Evolutionary conservation across 2,797 vertebrate genomes (phyloP).

Genomic region (Microhierax caerulescens): DNA sequence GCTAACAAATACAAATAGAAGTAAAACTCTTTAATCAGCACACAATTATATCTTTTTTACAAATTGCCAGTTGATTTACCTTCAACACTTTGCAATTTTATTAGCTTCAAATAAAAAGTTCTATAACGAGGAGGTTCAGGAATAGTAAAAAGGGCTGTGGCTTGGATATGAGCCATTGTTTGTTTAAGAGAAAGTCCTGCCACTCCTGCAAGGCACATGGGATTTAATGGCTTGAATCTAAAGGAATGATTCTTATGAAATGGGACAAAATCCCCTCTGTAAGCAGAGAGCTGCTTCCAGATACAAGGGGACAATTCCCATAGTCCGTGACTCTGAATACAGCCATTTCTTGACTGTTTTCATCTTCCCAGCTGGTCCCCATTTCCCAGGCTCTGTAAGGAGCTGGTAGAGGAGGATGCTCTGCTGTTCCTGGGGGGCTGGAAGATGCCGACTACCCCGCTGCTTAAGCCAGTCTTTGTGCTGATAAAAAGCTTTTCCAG

Average conservation of each 20-base stretch:
- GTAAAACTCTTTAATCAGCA: not conserved
- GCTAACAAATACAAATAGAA: not conserved
- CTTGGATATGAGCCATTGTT: not conserved
- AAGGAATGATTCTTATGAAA: not conserved
- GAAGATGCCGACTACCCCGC: not conserved
- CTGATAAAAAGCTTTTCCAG: not conserved
- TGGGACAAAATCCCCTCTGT: not conserved
- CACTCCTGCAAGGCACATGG: not conserved
- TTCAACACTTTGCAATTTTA: not conserved
- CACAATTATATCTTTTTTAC: not conserved
- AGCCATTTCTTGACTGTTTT: not conserved
- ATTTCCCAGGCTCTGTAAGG: not conserved
- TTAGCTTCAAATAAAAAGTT: not conserved
- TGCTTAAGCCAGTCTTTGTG: not conserved
- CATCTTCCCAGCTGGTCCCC: not conserved
- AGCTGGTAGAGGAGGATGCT: not conserved
- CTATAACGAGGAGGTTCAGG: not conserved
- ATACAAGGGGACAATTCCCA: not conserved
- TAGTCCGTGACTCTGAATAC: not conserved
- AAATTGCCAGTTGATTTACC: not conserved
- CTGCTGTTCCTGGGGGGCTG: not conserved
- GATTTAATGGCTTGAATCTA: not conserved
- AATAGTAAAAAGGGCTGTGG: not conserved
- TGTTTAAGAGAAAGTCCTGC: not conserved
- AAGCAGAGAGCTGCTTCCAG: not conserved